Evolutionary conservation across 2,888 invertebrate genomes (phyloP).

Genomic region (Podotricha telesiphe): DNA sequence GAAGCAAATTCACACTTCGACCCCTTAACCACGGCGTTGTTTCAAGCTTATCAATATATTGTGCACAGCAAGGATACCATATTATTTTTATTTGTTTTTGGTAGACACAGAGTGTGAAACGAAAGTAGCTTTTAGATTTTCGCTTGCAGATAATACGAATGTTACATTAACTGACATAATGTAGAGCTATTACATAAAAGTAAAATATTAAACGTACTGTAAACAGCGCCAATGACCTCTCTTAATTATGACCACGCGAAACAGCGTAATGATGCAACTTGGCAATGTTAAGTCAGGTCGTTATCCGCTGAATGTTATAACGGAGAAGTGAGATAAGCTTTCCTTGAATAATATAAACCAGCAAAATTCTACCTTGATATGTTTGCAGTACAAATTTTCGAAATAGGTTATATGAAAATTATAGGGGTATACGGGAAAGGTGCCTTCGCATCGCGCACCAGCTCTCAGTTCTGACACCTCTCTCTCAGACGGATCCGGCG

Average conservation of each 20-base stretch:
- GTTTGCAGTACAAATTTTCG: conserved; percentile 54
- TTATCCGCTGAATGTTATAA: conserved; percentile 38
- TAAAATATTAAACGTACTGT: conserved; percentile 26
- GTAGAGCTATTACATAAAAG: conserved; percentile 14
- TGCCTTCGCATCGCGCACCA: conserved; percentile 52
- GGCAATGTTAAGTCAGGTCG: conserved; percentile 30
- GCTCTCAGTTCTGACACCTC: conserved; percentile 67
- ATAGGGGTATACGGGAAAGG: conserved; percentile 62
- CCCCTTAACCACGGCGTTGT: conserved; percentile 28
- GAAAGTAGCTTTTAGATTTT: neutral
- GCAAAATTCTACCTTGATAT: conserved; percentile 24
- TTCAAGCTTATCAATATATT: conserved; percentile 16
- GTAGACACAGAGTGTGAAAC: neutral
- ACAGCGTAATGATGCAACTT: conserved; percentile 37
- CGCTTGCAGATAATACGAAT: neutral
- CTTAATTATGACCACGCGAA: conserved; percentile 36
- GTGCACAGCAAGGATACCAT: neutral
- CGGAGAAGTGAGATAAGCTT: conserved; percentile 31
- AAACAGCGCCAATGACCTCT: conserved; percentile 40
- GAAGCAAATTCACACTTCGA: conserved; percentile 69
- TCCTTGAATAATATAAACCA: conserved; percentile 14
- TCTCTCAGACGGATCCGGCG: conserved; percentile 57
- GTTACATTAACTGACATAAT: conserved; percentile 3
- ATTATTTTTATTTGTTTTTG: neutral
- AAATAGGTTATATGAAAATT: conserved; percentile 62